These are phyloP conservation scores for Babyrousa celebensis DNA, from an alignment of 2,797 vertebrate species.

Conservation along the genomic window DNA sequence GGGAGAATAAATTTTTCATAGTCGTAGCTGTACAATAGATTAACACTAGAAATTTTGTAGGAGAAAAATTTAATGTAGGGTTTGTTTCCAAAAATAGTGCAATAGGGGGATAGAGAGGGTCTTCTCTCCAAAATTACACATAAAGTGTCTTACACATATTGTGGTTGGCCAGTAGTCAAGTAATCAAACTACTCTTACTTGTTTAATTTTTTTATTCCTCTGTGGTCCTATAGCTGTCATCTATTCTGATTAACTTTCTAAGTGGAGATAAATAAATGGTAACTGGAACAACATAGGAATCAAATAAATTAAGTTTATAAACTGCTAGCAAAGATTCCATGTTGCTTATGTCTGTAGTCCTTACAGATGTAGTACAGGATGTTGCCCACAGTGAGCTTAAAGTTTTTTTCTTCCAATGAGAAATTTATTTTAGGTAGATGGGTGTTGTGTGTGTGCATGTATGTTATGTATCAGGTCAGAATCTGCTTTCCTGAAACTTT, in stretches of 20 bases:
- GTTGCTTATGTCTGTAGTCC: not conserved
- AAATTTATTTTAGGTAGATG: not conserved
- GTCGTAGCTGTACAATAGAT: not conserved
- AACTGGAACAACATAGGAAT: not conserved
- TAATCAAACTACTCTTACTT: slow-evolving; percentile 9
- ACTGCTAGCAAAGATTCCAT: slow-evolving; percentile 34
- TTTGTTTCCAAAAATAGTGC: slow-evolving; percentile 20
- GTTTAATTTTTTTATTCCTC: not conserved
- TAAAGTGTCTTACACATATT: not conserved
- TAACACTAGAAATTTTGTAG: not conserved
- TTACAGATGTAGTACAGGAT: not conserved
- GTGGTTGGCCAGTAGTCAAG: not conserved
- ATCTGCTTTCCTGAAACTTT: slow-evolving; percentile 10
- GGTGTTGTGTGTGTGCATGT: not conserved
- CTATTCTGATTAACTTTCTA: not conserved
- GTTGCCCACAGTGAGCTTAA: not conserved
- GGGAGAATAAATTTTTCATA: slow-evolving; percentile 15
- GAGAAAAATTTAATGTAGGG: slow-evolving; percentile 16
- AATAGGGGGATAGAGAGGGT: not conserved
- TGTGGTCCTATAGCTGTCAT: not conserved
- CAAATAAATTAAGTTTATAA: not conserved
- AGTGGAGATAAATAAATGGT: slow-evolving; percentile 38
- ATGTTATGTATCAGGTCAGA: not conserved
- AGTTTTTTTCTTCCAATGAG: not conserved
- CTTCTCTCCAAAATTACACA: not conserved